phyloP scores from a whole-genome alignment of 2,888 invertebrate species.

The Pyrgus malvae region DNA sequence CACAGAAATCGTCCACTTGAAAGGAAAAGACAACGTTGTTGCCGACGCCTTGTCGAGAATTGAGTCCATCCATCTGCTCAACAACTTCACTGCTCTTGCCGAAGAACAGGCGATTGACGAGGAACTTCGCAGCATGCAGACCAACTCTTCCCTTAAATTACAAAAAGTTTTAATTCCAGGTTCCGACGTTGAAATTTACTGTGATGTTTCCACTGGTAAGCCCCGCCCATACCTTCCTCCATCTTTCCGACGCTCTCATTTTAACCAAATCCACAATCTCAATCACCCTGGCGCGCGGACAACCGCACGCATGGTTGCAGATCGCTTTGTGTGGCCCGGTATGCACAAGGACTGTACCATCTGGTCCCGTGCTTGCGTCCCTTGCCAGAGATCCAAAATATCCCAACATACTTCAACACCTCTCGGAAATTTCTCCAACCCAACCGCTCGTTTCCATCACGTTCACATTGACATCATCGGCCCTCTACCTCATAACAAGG shows the following conservation, averaged over 20 bases:
- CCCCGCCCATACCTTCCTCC: slow-evolving; percentile 30
- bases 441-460: slow-evolving; percentile 30
- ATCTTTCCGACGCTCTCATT: slow-evolving; percentile 18
- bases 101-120: slow-evolving; percentile 28
- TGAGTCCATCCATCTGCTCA: slow-evolving; percentile 29
- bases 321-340: slow-evolving; percentile 51
- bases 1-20: slow-evolving; percentile 35
- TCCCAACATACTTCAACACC: slow-evolving; percentile 31
- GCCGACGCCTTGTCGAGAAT: slow-evolving; percentile 39
- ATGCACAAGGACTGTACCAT: slow-evolving; percentile 28
- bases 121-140: slow-evolving; percentile 25
- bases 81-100: slow-evolving; percentile 19
- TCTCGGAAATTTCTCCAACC: slow-evolving; percentile 19
- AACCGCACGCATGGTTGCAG: slow-evolving; percentile 36
- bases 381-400: slow-evolving; percentile 44
- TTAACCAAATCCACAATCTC: slow-evolving; percentile 29
- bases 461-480: slow-evolving; percentile 51
- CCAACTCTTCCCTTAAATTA: slow-evolving; percentile 25
- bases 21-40: slow-evolving; percentile 35
- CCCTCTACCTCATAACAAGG: slow-evolving; percentile 3
- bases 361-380: slow-evolving; percentile 43
- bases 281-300: slow-evolving; percentile 33
- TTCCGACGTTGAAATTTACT: slow-evolving; percentile 21
- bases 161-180: slow-evolving; percentile 26
- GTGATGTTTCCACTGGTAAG: slow-evolving; percentile 33